These are phyloP conservation scores for Trachelus iudaicus DNA, from an alignment of 2,888 invertebrate genomes.

Conservation along the genomic window DNA sequence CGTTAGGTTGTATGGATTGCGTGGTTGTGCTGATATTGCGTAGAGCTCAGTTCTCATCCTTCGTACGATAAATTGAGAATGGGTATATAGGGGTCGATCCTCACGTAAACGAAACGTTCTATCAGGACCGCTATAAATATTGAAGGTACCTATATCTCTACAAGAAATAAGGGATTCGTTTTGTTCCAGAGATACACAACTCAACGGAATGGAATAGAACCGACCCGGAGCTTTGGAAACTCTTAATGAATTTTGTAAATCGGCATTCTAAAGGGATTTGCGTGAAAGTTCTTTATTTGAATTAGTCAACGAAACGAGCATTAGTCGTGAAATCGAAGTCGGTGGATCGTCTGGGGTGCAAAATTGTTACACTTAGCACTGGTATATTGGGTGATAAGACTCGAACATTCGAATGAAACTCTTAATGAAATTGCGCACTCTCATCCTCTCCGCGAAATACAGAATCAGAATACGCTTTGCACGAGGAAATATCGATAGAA, in stretches of 20 bases:
- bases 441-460: neutral
- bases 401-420: neutral
- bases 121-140: neutral
- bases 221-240: neutral
- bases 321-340: neutral
- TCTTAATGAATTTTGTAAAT: conserved; percentile 4
- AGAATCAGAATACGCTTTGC: neutral
- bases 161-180: neutral
- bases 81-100: neutral
- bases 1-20: neutral
- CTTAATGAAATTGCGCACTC: neutral
- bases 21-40: neutral
- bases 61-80: neutral
- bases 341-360: neutral
- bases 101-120: neutral
- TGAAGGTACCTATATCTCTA: neutral
- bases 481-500: neutral
- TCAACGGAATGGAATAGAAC: neutral
- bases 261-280: neutral
- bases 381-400: neutral
- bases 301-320: neutral
- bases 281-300: neutral
- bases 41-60: neutral
- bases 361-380: neutral
- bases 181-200: neutral